Percentiles rank a stretch among this genome's conserved stretches.
Evolutionary conservation across 2,888 invertebrate species (phyloP).

Genomic region (Pachycephus smyrnensis): DNA sequence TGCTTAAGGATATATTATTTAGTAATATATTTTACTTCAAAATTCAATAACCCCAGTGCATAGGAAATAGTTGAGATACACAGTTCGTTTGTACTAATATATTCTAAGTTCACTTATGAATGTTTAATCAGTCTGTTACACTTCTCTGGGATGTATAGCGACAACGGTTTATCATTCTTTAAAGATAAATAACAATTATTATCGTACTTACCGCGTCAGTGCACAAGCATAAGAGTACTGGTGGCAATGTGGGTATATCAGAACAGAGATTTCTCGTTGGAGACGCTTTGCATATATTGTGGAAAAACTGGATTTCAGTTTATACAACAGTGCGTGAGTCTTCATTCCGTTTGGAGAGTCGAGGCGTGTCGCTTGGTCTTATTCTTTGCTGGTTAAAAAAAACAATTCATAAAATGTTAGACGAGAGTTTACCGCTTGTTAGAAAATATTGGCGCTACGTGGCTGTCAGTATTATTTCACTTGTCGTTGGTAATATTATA

Average conservation of each 20-base stretch:
- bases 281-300: background rate
- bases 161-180: background rate
- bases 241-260: background rate
- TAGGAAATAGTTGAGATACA: background rate
- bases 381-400: background rate
- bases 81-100: background rate
- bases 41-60: background rate
- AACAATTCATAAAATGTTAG: background rate
- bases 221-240: background rate
- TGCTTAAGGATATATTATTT: background rate
- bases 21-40: background rate
- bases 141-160: background rate
- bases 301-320: background rate
- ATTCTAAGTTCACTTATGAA: background rate
- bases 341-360: background rate
- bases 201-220: background rate
- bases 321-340: background rate
- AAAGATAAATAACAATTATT: background rate
- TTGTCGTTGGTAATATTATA: constrained; percentile 33
- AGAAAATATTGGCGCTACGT: constrained; percentile 64
- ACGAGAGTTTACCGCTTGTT: constrained; percentile 58
- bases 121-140: background rate
- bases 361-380: background rate
- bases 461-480: constrained; percentile 51
- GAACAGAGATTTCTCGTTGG: background rate